A percentile compares a stretch with the other conserved stretches of the same genome.
These are phyloP conservation scores for Indicator maculatus DNA, from an alignment of 2,113 vertebrate species.

Conservation along the genomic window DNA sequence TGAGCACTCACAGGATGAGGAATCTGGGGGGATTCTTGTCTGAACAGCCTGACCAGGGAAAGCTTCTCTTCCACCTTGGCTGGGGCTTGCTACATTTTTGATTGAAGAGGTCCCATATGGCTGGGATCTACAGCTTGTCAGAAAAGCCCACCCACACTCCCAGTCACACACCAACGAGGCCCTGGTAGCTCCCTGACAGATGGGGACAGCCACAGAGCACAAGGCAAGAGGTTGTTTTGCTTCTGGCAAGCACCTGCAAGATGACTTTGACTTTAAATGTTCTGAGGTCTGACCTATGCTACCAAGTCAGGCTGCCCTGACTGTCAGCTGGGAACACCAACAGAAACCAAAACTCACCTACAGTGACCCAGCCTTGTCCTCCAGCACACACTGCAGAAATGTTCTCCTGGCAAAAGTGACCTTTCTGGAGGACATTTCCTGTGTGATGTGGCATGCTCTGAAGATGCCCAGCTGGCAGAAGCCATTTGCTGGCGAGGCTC, in stretches of 20 bases:
- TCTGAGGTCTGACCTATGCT: background rate
- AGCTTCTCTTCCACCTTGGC: background rate
- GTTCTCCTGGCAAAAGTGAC: background rate
- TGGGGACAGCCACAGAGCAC: background rate
- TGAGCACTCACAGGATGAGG: background rate
- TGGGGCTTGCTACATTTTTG: background rate
- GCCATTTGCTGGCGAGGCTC: background rate
- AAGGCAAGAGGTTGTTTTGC: background rate
- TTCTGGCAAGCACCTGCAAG: background rate
- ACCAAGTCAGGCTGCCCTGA: background rate
- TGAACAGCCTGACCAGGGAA: background rate
- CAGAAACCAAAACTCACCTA: background rate
- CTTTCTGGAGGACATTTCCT: background rate
- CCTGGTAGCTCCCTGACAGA: background rate
- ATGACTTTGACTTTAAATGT: fast-evolving
- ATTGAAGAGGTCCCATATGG: background rate
- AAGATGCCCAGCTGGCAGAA: background rate
- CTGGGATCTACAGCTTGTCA: background rate
- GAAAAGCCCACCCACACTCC: background rate
- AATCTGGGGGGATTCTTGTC: background rate
- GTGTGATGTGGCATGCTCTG: background rate
- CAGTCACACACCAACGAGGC: fast-evolving
- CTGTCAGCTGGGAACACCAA: background rate
- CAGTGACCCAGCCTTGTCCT: background rate
- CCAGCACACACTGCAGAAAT: background rate